phyloP scores from a whole-genome alignment of 2,888 invertebrate species.

The Sphaerophoria rueppellii region DNA sequence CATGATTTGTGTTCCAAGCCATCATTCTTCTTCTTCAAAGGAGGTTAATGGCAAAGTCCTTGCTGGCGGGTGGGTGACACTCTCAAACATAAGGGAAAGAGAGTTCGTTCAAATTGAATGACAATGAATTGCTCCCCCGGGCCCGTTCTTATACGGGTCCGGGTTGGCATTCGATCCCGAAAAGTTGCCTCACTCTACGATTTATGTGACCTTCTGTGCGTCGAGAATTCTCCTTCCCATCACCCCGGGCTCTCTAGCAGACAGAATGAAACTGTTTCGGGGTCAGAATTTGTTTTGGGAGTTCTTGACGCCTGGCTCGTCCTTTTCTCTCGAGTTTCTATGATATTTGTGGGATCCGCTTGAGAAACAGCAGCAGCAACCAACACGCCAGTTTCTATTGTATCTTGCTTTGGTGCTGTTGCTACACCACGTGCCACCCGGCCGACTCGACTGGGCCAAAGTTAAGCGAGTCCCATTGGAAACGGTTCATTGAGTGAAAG shows the following conservation, averaged over 20 bases:
- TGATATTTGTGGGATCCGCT: slow-evolving; percentile 60
- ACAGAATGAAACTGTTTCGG: slow-evolving; percentile 9
- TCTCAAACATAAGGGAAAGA: slow-evolving; percentile 15
- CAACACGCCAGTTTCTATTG: slow-evolving; percentile 47
- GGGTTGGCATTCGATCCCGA: slow-evolving; percentile 12
- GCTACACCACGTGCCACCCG: not conserved
- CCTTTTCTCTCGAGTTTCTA: slow-evolving; percentile 22
- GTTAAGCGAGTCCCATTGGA: slow-evolving; percentile 70
- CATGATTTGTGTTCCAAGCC: slow-evolving; percentile 59
- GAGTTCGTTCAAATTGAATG: slow-evolving; percentile 69
- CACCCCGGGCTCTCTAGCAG: slow-evolving; percentile 25
- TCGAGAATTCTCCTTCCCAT: not conserved
- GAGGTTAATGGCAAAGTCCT: slow-evolving; percentile 26
- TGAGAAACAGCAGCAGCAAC: slow-evolving; percentile 33
- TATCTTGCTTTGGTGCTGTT: slow-evolving; percentile 6
- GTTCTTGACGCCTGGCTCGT: slow-evolving; percentile 42
- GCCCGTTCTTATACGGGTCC: slow-evolving; percentile 44
- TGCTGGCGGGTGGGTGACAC: slow-evolving; percentile 3
- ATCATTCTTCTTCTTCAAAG: not conserved
- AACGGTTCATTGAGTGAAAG: slow-evolving; percentile 69
- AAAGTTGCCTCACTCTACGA: slow-evolving; percentile 60
- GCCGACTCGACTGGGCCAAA: slow-evolving; percentile 21
- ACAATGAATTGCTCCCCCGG: slow-evolving; percentile 66
- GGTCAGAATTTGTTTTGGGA: slow-evolving; percentile 68
- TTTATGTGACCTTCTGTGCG: slow-evolving; percentile 62